Evolutionary conservation across 2,888 invertebrate genomes (phyloP), one percentile per base, ranked within the genome.

Genomic region (Athalia rosae): DNA sequence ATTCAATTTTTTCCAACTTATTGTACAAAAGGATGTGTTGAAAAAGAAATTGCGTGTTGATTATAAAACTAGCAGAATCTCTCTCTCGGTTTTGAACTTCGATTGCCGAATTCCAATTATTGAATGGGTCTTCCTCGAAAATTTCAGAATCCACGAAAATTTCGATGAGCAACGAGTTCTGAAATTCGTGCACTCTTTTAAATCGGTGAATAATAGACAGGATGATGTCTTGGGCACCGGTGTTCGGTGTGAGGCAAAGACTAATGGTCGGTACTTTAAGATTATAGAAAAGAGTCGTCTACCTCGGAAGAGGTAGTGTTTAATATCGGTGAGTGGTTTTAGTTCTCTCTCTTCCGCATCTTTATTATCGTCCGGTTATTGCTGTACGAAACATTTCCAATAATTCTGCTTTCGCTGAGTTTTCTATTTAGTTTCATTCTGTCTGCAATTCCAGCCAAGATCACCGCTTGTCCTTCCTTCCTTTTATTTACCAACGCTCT

Each of bases 271-370:
- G 71, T 71, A 58, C 71, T 77, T 78, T 79, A 63, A 78, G 63
- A 79, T 79, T 82, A 74, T 76, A 78, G 78, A 80, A 28, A 28
- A 80, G 58, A 71, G 58, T 45, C 45, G 80, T 79, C 77, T 78
- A 61, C 48, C 15, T 74, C 45, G 78, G 78, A 56, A 67, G 71
- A 79, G 79, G 79, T 45, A 45, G 69, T 81, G 79, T 83, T 82
- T 81, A 82, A 82, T 83, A 83, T 83, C 81, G 76, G 79, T 80
- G 81, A 82, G 81, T 80, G 82, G 78, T 79, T 77, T 78, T 28
- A 28, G 28, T 28, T 28, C 28, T 28, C 76, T 76, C 79, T 77
- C 78, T 77, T 77, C 76, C 71, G 67, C 28, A 67, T 79, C 78
- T 81, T 83, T 80, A 83, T 82, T 80, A 79, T 81, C 73, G 79